Evolutionary conservation across 2,113 vertebrate species (phyloP).

Genomic region (Isurus oxyrinchus): DNA sequence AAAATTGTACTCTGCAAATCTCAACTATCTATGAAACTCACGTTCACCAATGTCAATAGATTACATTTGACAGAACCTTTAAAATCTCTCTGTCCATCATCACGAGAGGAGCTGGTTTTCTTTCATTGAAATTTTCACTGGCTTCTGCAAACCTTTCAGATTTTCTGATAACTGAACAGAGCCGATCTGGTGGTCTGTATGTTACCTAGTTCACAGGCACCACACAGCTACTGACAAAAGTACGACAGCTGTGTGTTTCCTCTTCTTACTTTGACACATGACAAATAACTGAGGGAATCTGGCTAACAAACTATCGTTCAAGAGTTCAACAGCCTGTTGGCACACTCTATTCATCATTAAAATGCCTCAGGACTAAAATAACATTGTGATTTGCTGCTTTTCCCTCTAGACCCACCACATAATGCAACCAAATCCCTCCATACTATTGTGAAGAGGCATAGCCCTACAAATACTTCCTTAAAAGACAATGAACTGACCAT

Average conservation of each 20-base stretch:
- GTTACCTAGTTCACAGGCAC: neutral
- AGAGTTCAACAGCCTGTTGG: neutral
- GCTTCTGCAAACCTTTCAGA: neutral
- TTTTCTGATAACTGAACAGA: neutral
- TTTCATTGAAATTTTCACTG: neutral
- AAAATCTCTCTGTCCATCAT: neutral
- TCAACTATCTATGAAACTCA: neutral
- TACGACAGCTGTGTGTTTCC: neutral
- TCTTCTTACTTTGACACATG: neutral
- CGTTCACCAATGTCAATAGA: neutral
- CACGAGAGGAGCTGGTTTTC: neutral
- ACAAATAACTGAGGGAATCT: neutral
- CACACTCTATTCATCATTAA: neutral
- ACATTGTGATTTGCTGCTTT: neutral
- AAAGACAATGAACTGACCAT: neutral
- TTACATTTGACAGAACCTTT: neutral
- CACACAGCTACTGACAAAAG: neutral
- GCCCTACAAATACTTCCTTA: neutral
- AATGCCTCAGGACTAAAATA: neutral
- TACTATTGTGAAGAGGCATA: neutral
- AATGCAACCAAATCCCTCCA: neutral
- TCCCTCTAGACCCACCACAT: neutral
- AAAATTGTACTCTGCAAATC: neutral
- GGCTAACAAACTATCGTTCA: neutral
- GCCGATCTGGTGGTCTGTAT: neutral